Conservation (phyloP, 1,140 invertebrate species). For the Tribolium castaneum region DNA sequence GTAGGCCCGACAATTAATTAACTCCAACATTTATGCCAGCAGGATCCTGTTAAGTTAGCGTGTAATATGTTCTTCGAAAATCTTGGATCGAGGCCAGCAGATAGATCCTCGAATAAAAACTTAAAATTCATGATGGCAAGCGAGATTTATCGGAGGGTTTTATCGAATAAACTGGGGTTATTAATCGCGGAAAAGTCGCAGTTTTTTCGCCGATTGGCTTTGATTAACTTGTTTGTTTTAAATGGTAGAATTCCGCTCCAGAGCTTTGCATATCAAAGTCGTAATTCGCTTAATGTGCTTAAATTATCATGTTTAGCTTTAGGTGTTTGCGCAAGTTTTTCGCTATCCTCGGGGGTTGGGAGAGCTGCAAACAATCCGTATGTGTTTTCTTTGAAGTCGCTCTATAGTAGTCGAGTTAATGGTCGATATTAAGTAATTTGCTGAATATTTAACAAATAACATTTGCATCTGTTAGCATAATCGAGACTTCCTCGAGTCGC, state of each 20-base stretch:
- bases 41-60: conserved; percentile 28
- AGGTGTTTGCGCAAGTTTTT: background rate
- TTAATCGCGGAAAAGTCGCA: background rate
- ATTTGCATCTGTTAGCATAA: conserved; percentile 42
- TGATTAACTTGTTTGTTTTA: conserved; percentile 11
- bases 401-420: background rate
- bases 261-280: background rate
- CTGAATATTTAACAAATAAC: conserved; percentile 28
- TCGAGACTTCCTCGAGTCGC: conserved; percentile 26
- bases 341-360: background rate
- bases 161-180: conserved; percentile 6
- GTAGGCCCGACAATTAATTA: conserved; percentile 20
- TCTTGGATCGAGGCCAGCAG: background rate
- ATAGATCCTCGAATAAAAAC: conserved; percentile 8
- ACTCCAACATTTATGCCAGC: conserved; percentile 34
- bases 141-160: conserved; percentile 8
- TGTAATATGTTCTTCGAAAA: conserved; percentile 30
- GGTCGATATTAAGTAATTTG: conserved; percentile 37
- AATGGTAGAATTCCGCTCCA: background rate
- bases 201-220: background rate
- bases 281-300: background rate
- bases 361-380: background rate
- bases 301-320: background rate
- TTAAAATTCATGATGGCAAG: conserved; percentile 3
- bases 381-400: background rate